These are phyloP conservation scores for Calyptommatus sinebrachiatus DNA, from an alignment of 2,113 vertebrate genomes.

Conservation along the genomic window DNA sequence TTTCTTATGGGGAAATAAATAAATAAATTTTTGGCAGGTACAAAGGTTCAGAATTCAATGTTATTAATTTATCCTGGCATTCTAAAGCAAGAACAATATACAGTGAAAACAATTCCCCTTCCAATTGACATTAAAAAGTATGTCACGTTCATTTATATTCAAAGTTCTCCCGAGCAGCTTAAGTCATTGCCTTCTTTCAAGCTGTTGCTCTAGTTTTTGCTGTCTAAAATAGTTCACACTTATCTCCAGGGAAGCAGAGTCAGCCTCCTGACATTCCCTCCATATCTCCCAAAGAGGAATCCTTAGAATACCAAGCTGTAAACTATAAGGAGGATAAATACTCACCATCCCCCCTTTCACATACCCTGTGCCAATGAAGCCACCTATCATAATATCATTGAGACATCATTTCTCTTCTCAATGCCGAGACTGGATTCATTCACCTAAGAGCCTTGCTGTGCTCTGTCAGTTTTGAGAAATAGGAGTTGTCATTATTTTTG, in stretches of 20 bases:
- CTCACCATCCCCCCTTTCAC: neutral
- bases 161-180: conserved; percentile 27
- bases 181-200: conserved; percentile 50
- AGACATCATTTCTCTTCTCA: neutral
- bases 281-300: neutral
- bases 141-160: conserved; percentile 53
- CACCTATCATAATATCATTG: neutral
- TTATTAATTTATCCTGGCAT: conserved; percentile 60
- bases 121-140: conserved; percentile 60
- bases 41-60: conserved; percentile 49
- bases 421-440: neutral
- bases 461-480: conserved; percentile 3
- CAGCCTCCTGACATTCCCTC: conserved; percentile 2
- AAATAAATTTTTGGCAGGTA: conserved; percentile 29
- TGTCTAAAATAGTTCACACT: conserved; percentile 35
- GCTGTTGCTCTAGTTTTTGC: conserved; percentile 48
- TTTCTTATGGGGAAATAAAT: conserved; percentile 18
- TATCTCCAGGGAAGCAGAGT: conserved; percentile 36
- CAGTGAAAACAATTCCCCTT: conserved; percentile 53
- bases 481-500: neutral
- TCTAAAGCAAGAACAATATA: conserved; percentile 59
- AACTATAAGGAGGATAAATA: neutral
- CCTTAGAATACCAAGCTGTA: conserved; percentile 26
- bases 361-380: neutral
- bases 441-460: neutral